Percentiles rank a stretch among this genome's conserved stretches.
Conservation (phyloP, 2,797 vertebrate genomes). For the Sebastes trivittatus region DNA sequence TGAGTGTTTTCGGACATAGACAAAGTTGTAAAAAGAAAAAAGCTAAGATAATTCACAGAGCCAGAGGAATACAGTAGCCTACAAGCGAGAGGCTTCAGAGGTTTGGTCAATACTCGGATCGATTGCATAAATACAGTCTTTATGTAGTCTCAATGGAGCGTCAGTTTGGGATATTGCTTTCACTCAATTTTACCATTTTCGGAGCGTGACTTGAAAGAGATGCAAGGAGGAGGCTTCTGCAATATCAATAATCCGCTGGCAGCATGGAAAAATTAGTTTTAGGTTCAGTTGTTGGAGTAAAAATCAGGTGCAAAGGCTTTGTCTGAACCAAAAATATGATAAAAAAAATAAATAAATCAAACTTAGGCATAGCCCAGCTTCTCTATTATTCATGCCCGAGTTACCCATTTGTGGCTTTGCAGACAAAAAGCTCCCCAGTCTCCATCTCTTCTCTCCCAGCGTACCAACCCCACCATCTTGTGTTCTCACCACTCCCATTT, state of each 20-base stretch:
- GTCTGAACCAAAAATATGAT: slow-evolving; percentile 6
- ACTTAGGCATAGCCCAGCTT: neutral
- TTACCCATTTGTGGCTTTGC: slow-evolving; percentile 40
- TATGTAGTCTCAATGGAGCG: slow-evolving; percentile 8
- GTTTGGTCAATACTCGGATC: slow-evolving; percentile 36
- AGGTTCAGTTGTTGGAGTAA: neutral
- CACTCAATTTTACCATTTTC: slow-evolving; percentile 25
- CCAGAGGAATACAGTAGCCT: neutral
- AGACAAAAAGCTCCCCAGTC: slow-evolving; percentile 45
- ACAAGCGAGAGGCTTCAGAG: neutral
- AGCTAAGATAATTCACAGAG: neutral
- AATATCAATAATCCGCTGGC: slow-evolving; percentile 26
- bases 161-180: slow-evolving; percentile 23
- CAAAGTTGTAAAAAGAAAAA: slow-evolving; percentile 6
- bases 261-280: slow-evolving; percentile 2
- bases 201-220: slow-evolving; percentile 14
- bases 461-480: slow-evolving; percentile 45
- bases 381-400: slow-evolving; percentile 64
- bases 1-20: too few relatives aligned
- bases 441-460: slow-evolving; percentile 3
- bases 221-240: slow-evolving; percentile 2
- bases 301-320: slow-evolving; percentile 1
- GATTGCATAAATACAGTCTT: slow-evolving; percentile 37
- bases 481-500: slow-evolving; percentile 55
- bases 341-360: slow-evolving; percentile 1